Percentiles rank a stretch among this genome's conserved stretches.
These are phyloP conservation scores for Keiferia lycopersicella DNA, from an alignment of 2,888 invertebrate species.

Conservation along the genomic window DNA sequence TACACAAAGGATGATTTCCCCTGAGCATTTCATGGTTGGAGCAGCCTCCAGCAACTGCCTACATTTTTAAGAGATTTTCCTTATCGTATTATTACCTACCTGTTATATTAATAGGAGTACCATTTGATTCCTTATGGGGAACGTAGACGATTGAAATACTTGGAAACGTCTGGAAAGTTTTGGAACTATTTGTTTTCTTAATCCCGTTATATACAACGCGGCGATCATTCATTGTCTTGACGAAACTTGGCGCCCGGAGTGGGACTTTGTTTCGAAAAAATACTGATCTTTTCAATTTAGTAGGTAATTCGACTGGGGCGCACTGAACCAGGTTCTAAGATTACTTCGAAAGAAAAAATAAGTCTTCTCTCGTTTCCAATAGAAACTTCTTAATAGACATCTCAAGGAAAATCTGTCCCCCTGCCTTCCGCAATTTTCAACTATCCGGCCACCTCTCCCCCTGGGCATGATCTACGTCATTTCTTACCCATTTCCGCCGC, in stretches of 20 bases:
- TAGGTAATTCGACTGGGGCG: background rate
- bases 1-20: background rate
- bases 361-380: background rate
- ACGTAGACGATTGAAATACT: background rate
- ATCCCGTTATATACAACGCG: background rate
- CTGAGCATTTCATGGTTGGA: background rate
- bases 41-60: too few relatives aligned
- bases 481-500: conserved; percentile 65
- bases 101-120: background rate
- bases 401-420: background rate
- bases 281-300: background rate
- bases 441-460: conserved; percentile 11
- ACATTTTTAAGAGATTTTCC: background rate
- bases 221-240: background rate
- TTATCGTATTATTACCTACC: background rate
- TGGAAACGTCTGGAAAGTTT: conserved; percentile 7
- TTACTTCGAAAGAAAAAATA: background rate
- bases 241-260: conserved; percentile 5
- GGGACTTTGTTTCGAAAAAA: background rate
- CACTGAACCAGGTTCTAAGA: too few relatives aligned
- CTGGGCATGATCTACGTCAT: conserved; percentile 38
- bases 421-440: conserved; percentile 13
- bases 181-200: conserved; percentile 7
- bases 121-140: background rate
- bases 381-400: background rate